Conservation (phyloP, 2,888 invertebrate genomes). For the Trilocha varians region DNA sequence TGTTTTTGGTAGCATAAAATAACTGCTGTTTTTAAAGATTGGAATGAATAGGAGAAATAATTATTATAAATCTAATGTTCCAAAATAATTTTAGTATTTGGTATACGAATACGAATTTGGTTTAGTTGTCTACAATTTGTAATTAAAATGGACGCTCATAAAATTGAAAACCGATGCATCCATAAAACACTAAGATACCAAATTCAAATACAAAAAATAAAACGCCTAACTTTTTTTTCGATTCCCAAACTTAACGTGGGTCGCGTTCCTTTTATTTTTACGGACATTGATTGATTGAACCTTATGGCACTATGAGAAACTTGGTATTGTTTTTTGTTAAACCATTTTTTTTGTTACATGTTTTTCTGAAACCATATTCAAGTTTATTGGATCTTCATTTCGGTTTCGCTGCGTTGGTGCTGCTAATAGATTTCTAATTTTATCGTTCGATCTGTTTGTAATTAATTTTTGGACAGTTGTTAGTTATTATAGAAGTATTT, state of each 20-base stretch:
- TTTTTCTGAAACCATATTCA: conserved; percentile 30
- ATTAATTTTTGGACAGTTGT: no score
- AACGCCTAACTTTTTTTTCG: conserved; percentile 38
- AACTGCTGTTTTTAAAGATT: no score
- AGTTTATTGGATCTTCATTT: conserved; percentile 67
- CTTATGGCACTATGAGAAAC: conserved; percentile 65
- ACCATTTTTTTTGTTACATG: conserved; percentile 30
- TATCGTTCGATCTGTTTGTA: no score
- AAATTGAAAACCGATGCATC: background rate
- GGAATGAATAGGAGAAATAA: no score
- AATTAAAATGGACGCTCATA: background rate
- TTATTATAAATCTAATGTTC: no score
- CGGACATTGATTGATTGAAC: conserved; percentile 71
- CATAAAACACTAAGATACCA: background rate
- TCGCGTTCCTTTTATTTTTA: conserved; percentile 63
- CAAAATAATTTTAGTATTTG: no score
- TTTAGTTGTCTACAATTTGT: background rate
- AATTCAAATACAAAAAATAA: background rate
- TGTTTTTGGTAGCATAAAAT: no score
- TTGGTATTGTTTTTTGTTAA: conserved; percentile 55
- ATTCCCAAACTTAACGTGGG: conserved; percentile 63
- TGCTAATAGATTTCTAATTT: background rate
- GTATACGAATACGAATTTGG: no score
- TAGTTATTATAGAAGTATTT: no score
- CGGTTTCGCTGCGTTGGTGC: conserved; percentile 20